Evolutionary conservation across 2,888 invertebrate species (phyloP), one percentile per base, ranked within the genome.

Genomic region (Andrena dorsata): DNA sequence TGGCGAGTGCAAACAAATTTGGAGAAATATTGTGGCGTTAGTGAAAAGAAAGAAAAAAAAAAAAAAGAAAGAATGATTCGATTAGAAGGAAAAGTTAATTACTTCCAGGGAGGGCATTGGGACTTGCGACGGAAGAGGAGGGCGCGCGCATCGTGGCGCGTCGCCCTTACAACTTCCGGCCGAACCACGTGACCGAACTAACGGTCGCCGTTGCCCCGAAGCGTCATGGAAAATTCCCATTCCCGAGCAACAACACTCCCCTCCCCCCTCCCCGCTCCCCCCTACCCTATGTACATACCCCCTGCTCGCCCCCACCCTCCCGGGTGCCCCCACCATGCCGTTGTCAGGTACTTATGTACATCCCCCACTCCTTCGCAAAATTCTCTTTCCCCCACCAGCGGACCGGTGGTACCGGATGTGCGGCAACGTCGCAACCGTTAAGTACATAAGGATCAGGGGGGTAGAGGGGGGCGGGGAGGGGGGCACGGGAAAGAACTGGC

Each of bases 371-470:
- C 69, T 63, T 20, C 8, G 35, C 73, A 76, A 85, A 88, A 90
- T 88, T 86, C 88, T 80, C 79, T 64, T 75, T 77, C 89, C 91
- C 92, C 93, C 91, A 90, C 93, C 86, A 82, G 49, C 2, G 10
- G 28, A 4, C 51, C 66, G n/a, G 30, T 74, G 83, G 78, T 88
- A 92, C 91, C 92, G 92, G 93, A 93, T 91, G 90, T 92, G 89
- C 91, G 93, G 93, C 93, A 93, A 93, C 93, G 91, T 93, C 91
- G 93, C 93, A 93, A 90, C 91, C 90, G 92, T 91, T 91, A 90
- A 92, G 90, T 91, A 92, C 86, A 92, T 92, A 92, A 90, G 90
- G 89, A 85, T 83, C 58, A 74, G 32, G n/a, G 78, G 78, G 8
- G 41, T 60, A 66, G 66, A 13, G 87, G 88, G 23, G 10, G 76